Evolutionary conservation across 2,888 invertebrate species (phyloP).

Genomic region (Sinelater perroti): DNA sequence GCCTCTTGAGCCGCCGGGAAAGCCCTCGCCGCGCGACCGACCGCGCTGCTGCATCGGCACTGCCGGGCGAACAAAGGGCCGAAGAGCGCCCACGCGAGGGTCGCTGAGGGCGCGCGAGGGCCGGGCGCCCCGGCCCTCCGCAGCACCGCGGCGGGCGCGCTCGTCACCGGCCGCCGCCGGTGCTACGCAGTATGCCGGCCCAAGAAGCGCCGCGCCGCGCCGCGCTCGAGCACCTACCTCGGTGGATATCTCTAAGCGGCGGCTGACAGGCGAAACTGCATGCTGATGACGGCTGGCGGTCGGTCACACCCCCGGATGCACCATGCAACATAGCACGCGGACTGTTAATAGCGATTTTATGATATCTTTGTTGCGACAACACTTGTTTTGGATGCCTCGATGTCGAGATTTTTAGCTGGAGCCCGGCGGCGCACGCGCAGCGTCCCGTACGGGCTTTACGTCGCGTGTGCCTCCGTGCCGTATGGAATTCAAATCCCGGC

Average conservation of each 20-base stretch:
- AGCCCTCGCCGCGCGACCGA: too few species aligned
- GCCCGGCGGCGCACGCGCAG: slow-evolving; percentile 47
- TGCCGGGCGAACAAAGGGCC: slow-evolving; percentile 21
- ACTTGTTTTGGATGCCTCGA: slow-evolving; percentile 59
- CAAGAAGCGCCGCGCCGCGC: slow-evolving; percentile 50
- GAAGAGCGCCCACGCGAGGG: slow-evolving; percentile 20
- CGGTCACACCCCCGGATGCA: slow-evolving; percentile 30
- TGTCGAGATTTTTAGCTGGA: slow-evolving; percentile 52
- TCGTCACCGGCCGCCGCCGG: too few species aligned
- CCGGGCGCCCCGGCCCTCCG: slow-evolving; percentile 22
- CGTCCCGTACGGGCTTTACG: slow-evolving; percentile 33
- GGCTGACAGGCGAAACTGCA: slow-evolving; percentile 37
- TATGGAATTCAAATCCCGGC: slow-evolving; percentile 6
- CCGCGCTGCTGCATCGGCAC: too few species aligned
- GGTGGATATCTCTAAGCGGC: slow-evolving; percentile 24
- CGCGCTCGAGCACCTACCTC: slow-evolving; percentile 45
- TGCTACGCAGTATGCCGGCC: too few species aligned
- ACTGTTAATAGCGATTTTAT: slow-evolving; percentile 34
- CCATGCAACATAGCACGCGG: slow-evolving; percentile 38
- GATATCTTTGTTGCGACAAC: slow-evolving; percentile 49
- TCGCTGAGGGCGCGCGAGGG: slow-evolving; percentile 15
- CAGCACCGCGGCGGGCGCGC: too few species aligned
- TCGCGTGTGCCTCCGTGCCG: slow-evolving; percentile 23
- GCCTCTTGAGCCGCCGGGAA: too few species aligned
- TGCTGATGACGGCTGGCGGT: slow-evolving; percentile 31